Percentiles rank a stretch among this genome's conserved stretches.
Evolutionary conservation across 2,113 vertebrate genomes (phyloP).

Genomic region (Isurus oxyrinchus): DNA sequence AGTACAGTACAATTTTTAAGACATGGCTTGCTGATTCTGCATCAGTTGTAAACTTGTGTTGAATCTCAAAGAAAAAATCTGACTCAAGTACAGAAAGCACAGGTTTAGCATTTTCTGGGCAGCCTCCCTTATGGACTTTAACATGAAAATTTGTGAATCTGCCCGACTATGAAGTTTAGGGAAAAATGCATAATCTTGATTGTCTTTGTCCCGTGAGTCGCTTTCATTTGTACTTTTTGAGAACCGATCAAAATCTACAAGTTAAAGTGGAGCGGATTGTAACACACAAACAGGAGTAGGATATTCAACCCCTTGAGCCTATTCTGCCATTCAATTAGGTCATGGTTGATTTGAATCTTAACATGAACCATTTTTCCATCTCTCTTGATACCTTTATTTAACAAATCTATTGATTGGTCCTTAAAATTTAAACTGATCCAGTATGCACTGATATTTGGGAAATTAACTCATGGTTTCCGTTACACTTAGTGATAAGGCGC

Average conservation of each 20-base stretch:
- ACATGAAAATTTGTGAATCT: background rate
- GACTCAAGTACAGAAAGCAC: background rate
- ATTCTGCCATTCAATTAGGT: background rate
- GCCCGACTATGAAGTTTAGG: too few relatives aligned
- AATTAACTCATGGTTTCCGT: background rate
- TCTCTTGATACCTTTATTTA: background rate
- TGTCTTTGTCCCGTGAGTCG: background rate
- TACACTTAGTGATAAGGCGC: background rate
- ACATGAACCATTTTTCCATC: background rate
- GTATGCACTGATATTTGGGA: background rate
- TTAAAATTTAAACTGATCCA: background rate
- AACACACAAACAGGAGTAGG: background rate
- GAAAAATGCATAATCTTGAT: background rate
- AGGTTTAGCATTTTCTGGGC: background rate
- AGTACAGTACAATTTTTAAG: background rate
- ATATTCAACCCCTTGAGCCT: background rate
- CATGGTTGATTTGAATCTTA: too few relatives aligned
- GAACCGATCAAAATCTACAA: background rate
- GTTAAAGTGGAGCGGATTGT: background rate
- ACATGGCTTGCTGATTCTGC: background rate
- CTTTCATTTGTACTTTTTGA: background rate
- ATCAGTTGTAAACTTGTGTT: background rate
- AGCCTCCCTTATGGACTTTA: background rate
- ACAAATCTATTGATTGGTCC: background rate
- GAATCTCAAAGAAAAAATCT: background rate